Conservation (phyloP, 2,888 invertebrate genomes). For the Cheilosia urbana region DNA sequence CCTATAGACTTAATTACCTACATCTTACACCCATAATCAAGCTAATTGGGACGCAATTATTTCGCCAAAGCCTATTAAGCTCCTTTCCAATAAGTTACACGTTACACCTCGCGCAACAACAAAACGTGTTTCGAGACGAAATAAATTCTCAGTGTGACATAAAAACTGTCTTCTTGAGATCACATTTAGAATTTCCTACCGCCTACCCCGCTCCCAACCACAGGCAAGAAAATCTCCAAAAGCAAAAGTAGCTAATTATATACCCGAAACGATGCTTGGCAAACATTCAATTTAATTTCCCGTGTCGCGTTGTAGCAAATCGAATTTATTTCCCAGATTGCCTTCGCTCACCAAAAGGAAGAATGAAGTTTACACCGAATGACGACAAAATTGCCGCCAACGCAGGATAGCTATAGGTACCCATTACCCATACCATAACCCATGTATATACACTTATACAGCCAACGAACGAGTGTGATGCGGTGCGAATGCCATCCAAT, state of each 20-base stretch:
- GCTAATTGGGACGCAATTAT: no score
- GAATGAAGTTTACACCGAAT: slow-evolving; percentile 8
- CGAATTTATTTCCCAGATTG: slow-evolving; percentile 51
- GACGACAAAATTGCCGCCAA: slow-evolving; percentile 4
- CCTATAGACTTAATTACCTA: no score
- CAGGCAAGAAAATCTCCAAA: background rate
- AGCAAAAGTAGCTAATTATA: slow-evolving; percentile 43
- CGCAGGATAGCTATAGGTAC: background rate
- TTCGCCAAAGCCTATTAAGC: background rate
- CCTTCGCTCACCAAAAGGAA: slow-evolving; percentile 3
- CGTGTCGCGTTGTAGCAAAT: slow-evolving; percentile 39
- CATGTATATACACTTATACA: no score
- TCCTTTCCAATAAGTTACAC: no score
- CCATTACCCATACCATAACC: no score
- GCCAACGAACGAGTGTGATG: background rate
- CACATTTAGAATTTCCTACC: no score
- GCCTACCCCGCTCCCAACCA: no score
- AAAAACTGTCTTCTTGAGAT: no score
- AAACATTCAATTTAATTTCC: slow-evolving; percentile 51
- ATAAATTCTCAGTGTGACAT: no score
- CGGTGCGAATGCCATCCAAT: background rate
- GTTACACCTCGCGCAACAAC: no score
- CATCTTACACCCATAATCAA: no score
- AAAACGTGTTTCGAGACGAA: no score
- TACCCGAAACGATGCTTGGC: slow-evolving; percentile 21